These are phyloP conservation scores for Dissostichus mawsoni DNA, from an alignment of 2,113 vertebrate species.

Conservation along the genomic window DNA sequence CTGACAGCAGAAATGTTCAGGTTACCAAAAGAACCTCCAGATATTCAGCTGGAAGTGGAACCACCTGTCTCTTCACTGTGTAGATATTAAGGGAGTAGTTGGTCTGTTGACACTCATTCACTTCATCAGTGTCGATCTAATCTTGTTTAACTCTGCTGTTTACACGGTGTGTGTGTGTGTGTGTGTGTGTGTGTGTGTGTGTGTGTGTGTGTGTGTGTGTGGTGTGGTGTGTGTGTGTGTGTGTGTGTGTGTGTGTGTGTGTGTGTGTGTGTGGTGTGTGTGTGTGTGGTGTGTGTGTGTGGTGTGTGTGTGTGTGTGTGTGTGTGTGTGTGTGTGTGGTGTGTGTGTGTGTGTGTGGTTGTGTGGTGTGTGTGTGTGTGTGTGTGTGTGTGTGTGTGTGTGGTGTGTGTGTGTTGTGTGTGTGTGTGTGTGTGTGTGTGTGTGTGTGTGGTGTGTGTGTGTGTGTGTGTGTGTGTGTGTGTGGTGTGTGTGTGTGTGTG, in stretches of 20 bases:
- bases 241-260: constrained; percentile 2
- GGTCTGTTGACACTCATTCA: background rate
- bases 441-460: too few species aligned
- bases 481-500: background rate
- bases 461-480: background rate
- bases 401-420: too few species aligned
- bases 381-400: too few species aligned
- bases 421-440: too few species aligned
- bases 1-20: background rate
- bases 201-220: background rate
- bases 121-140: constrained; percentile 8
- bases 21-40: background rate
- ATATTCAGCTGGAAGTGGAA: background rate
- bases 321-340: too few species aligned
- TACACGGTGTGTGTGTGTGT: constrained; percentile 5
- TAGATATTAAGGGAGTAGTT: background rate
- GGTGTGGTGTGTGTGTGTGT: background rate
- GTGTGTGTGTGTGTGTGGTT: too few species aligned
- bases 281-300: too few species aligned
- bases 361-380: too few species aligned
- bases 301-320: too few species aligned
- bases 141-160: background rate
- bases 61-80: background rate
- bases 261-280: too few species aligned
- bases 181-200: background rate